A percentile compares a stretch with the other conserved stretches of the same genome.
phyloP scores from a whole-genome alignment of 2,797 vertebrate genomes.

The Chelon auratus region DNA sequence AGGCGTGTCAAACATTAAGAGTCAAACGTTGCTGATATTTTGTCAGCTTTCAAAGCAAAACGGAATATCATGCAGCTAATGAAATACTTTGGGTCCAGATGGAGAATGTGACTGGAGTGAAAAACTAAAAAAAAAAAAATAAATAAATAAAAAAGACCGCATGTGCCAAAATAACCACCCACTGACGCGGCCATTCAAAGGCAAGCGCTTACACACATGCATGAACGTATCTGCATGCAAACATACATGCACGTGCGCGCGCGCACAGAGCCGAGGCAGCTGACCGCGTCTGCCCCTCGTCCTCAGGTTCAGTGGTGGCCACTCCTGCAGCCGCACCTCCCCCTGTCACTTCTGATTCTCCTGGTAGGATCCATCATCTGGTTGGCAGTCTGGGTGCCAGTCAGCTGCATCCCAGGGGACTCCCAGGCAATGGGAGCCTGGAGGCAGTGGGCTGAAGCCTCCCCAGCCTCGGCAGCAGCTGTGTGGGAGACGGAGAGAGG shows the following conservation, averaged over 20 bases:
- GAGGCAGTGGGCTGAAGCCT: constrained; percentile 77
- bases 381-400: constrained; percentile 85
- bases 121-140: constrained; percentile 29
- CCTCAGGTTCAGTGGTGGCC: constrained; percentile 77
- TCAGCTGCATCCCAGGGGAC: constrained; percentile 83
- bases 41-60: constrained; percentile 77
- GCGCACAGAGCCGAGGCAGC: constrained; percentile 54
- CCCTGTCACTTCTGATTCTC: constrained; percentile 82
- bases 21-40: constrained; percentile 63
- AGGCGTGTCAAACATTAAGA: constrained; percentile 62
- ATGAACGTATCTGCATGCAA: background rate
- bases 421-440: constrained; percentile 66
- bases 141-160: constrained; percentile 16
- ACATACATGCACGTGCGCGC: constrained; percentile 6
- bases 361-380: constrained; percentile 87
- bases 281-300: constrained; percentile 79
- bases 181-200: constrained; percentile 60
- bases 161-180: constrained; percentile 63
- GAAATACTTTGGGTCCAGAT: constrained; percentile 77
- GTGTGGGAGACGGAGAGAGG: constrained; percentile 82
- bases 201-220: constrained; percentile 13
- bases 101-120: constrained; percentile 70
- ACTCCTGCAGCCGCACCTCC: constrained; percentile 73
- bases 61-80: constrained; percentile 62
- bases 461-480: constrained; percentile 83